Conservation (phyloP, 2,113 vertebrate species). For the Thalassarche chlororhynchos region DNA sequence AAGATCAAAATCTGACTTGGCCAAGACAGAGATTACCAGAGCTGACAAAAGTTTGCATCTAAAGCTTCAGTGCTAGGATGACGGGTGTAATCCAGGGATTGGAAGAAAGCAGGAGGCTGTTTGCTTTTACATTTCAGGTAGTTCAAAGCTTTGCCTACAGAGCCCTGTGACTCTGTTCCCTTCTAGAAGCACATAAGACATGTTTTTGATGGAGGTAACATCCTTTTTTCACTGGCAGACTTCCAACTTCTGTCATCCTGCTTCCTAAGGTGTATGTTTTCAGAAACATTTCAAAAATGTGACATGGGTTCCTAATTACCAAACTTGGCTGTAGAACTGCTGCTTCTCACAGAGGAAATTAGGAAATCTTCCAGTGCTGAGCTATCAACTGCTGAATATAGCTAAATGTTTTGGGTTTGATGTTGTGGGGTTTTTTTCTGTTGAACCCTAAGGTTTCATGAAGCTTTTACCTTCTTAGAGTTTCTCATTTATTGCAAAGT, state of each 20-base stretch:
- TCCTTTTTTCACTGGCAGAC: background rate
- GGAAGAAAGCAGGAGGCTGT: background rate
- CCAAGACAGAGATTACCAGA: background rate
- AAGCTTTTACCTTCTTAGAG: background rate
- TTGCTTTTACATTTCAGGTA: background rate
- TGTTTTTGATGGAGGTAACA: background rate
- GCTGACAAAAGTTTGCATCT: background rate
- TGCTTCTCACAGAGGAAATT: background rate
- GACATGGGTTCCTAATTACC: background rate
- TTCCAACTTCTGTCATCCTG: background rate
- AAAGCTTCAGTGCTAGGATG: background rate
- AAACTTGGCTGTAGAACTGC: background rate
- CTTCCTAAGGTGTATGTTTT: background rate
- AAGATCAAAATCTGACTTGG: background rate
- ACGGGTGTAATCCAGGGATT: background rate
- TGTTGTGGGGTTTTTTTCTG: background rate
- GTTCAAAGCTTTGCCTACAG: background rate
- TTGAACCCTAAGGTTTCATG: background rate
- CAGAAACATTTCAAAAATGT: background rate
- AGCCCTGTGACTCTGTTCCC: background rate
- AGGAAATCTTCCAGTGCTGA: background rate
- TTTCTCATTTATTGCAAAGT: background rate
- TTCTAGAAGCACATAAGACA: background rate
- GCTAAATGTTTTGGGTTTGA: background rate
- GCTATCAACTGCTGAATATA: background rate